Conservation (phyloP, 2,888 invertebrate species). For the Embidobia sp. region DNA sequence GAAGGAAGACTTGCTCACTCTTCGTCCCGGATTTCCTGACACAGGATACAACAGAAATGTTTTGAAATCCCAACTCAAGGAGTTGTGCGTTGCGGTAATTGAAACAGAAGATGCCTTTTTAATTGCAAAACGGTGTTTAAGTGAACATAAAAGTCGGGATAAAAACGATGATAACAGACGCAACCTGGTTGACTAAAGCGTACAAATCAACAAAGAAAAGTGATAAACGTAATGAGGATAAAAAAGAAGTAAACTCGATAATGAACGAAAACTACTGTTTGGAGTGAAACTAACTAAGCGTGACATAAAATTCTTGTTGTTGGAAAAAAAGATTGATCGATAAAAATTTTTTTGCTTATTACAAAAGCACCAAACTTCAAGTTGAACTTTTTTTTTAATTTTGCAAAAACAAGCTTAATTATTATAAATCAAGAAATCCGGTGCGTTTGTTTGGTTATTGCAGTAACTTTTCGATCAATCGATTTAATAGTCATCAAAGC, state of each 20-base stretch:
- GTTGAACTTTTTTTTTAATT: no score
- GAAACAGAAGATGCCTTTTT: slow-evolving; percentile 9
- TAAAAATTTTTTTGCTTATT: neutral
- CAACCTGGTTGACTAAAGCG: slow-evolving; percentile 10
- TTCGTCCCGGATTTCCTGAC: slow-evolving; percentile 78
- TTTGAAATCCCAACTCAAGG: slow-evolving; percentile 67
- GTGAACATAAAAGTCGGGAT: slow-evolving; percentile 14
- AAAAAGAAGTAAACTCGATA: slow-evolving; percentile 32
- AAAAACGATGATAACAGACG: slow-evolving; percentile 35
- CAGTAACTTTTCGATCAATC: slow-evolving; percentile 35
- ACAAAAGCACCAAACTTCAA: no score
- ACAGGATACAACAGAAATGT: slow-evolving; percentile 73
- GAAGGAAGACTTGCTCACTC: slow-evolving; percentile 73
- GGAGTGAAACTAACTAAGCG: slow-evolving; percentile 26
- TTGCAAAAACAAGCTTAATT: no score
- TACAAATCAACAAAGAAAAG: slow-evolving; percentile 38
- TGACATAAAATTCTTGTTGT: slow-evolving; percentile 21
- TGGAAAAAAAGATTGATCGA: slow-evolving; percentile 27
- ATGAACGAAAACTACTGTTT: slow-evolving; percentile 26
- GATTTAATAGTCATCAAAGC: slow-evolving; percentile 22
- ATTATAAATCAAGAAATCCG: no score
- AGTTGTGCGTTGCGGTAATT: neutral
- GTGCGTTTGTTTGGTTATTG: no score
- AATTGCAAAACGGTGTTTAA: slow-evolving; percentile 2
- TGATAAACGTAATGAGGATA: slow-evolving; percentile 41